Base-by-base conservation (phyloP, 2,888 invertebrate species). In the Andrena bicolor region DNA sequence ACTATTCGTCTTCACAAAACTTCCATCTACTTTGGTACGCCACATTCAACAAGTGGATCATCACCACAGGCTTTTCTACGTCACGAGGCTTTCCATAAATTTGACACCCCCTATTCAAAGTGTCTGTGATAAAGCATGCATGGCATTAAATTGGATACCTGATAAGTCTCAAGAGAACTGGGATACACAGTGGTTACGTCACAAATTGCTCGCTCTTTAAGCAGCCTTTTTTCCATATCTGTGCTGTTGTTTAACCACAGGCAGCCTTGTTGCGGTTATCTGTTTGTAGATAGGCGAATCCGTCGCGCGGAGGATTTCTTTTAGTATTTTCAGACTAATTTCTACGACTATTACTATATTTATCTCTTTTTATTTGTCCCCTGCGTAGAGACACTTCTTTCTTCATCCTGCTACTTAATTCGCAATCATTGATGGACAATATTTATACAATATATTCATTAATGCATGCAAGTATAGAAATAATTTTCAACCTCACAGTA, bases 131-230 rank as follows among this genome's bases (percentile, higher is more conserved):
- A 75, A 26, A 26, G 10, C 7, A 6, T 61, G 41, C 41, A 41
- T 48, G 7, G 51, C 30, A 63, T 63, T 53, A 1, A 70, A 70
- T 70, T 63, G 32, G 20, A 3, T n/a, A 13, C 26, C 13, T 20
- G 64, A 76, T 64, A 74, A 61, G 0, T 74, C 61, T 75, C 51
- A 49, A 76, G 48, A 56, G 69, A 49, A 76, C 13, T 41, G 41
- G 4, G 16, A 10, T 20, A n/a, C 32, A n/a, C 16, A 0, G 30
- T 20, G 6, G 30, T 56, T 71, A 58, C 26, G n/a, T 65, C 71
- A 72, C 1, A 16, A 30, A 23, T 20, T 16, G 7, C 28, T 26
- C n/a, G 28, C 20, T 23, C 10, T 30, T 30, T 68, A 20, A 51
- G 51, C 7, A 58, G 16, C 16, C 5, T 1, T 35, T n/a, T n/a